Percentiles rank a stretch among this genome's conserved stretches.
These are phyloP conservation scores for Araneus ventricosus DNA, from an alignment of 1,140 invertebrate species.

Conservation along the genomic window DNA sequence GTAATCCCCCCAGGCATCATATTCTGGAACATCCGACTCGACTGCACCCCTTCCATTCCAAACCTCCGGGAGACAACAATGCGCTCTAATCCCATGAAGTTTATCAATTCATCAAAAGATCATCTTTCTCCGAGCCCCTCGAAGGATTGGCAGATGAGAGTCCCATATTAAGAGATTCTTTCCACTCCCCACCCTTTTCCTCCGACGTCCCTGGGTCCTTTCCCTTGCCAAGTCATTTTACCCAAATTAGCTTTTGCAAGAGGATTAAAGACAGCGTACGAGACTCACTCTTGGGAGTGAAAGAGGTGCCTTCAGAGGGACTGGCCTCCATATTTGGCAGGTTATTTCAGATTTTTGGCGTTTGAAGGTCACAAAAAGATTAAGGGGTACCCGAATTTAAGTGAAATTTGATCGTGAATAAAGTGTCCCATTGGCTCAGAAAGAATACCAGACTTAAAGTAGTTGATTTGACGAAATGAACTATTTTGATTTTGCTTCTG, in stretches of 20 bases:
- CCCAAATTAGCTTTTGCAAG: slow-evolving; percentile 54
- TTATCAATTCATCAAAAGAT: slow-evolving; percentile 65
- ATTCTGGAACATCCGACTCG: no score
- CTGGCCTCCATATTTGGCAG: not conserved
- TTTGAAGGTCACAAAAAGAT: not conserved
- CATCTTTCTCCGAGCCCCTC: slow-evolving; percentile 52
- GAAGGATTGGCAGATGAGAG: slow-evolving; percentile 35
- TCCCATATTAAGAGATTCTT: slow-evolving; percentile 34
- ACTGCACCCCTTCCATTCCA: not conserved
- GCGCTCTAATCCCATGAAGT: slow-evolving; percentile 38
- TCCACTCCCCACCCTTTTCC: not conserved
- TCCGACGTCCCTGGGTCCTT: not conserved
- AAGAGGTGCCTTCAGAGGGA: not conserved
- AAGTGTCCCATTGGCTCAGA: no score
- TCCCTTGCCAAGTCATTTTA: slow-evolving; percentile 44
- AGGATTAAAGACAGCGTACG: slow-evolving; percentile 32
- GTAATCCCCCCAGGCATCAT: no score
- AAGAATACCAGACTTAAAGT: no score
- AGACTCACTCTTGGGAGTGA: not conserved
- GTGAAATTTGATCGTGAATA: no score
- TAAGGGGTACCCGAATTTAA: not conserved
- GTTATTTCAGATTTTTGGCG: slow-evolving; percentile 9
- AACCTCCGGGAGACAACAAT: not conserved
- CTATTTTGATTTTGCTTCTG: no score
- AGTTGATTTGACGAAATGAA: no score